Evolutionary conservation across 2,113 vertebrate species (phyloP).

Genomic region (Bos javanicus): DNA sequence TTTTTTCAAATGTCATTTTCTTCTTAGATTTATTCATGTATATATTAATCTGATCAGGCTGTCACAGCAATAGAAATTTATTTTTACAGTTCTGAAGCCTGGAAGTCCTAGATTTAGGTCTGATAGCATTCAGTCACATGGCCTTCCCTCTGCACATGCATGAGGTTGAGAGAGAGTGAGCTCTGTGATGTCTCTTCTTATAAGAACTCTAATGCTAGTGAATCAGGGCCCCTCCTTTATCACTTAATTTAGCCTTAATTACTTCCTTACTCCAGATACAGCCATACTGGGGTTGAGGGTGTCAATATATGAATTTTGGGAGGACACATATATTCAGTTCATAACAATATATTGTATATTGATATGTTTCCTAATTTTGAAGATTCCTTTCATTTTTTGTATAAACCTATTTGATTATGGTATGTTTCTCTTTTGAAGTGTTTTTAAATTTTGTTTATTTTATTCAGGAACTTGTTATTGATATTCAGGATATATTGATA

Average conservation of each 20-base stretch:
- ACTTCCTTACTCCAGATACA: neutral
- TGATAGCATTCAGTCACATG: neutral
- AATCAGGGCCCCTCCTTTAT: neutral
- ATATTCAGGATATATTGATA: neutral
- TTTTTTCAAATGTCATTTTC: neutral
- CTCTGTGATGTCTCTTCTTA: neutral
- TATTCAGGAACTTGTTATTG: neutral
- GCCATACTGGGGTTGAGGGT: too few species aligned
- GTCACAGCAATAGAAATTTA: neutral
- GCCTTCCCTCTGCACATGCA: neutral
- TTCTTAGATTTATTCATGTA: neutral
- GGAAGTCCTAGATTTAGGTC: neutral
- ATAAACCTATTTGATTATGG: neutral
- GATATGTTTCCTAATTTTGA: neutral
- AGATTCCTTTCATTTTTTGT: neutral
- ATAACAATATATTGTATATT: neutral
- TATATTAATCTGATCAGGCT: neutral
- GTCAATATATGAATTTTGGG: neutral
- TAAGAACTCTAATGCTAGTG: neutral
- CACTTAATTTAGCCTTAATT: neutral
- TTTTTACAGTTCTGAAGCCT: neutral
- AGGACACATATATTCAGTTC: neutral
- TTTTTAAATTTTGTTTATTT: neutral
- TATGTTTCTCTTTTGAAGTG: neutral
- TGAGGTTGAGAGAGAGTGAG: neutral